phyloP scores from a whole-genome alignment of 2,888 invertebrate species.

The Notodonta dromedarius region DNA sequence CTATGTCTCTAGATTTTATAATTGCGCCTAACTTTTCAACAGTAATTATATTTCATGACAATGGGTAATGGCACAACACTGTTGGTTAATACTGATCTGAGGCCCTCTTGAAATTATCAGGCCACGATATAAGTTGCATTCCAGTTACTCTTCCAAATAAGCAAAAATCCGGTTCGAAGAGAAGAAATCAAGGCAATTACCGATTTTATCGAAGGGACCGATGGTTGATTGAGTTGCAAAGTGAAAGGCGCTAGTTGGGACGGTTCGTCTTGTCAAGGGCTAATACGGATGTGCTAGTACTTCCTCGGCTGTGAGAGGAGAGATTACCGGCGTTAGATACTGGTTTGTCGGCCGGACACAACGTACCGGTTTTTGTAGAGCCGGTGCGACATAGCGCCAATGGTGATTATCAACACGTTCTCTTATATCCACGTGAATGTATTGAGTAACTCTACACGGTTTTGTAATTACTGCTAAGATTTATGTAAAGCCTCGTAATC shows the following conservation, averaged over 20 bases:
- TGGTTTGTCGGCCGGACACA: constrained; percentile 54
- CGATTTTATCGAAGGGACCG: constrained; percentile 18
- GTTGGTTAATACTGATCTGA: neutral
- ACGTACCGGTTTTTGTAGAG: constrained; percentile 19
- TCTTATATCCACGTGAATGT: neutral
- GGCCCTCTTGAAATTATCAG: too few relatives aligned
- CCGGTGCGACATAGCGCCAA: neutral
- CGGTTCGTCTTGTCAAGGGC: constrained; percentile 1
- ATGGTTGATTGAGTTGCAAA: constrained; percentile 11
- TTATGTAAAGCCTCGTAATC: too few relatives aligned
- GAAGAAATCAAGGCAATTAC: constrained; percentile 25
- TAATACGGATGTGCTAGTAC: constrained; percentile 28
- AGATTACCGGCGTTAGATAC: constrained; percentile 57
- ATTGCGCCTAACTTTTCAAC: neutral
- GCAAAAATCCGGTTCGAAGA: constrained; percentile 19
- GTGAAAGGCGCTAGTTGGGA: constrained; percentile 18
- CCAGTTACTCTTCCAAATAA: neutral
- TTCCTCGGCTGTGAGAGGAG: constrained; percentile 48
- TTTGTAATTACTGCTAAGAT: too few relatives aligned
- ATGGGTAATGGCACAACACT: neutral
- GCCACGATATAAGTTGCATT: too few relatives aligned
- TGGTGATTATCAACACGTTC: neutral
- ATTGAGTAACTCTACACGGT: too few relatives aligned
- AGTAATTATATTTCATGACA: constrained; percentile 2
- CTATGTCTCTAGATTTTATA: neutral